These are phyloP conservation scores for Nomada hirtipes DNA, from an alignment of 2,888 invertebrate species.

Conservation along the genomic window DNA sequence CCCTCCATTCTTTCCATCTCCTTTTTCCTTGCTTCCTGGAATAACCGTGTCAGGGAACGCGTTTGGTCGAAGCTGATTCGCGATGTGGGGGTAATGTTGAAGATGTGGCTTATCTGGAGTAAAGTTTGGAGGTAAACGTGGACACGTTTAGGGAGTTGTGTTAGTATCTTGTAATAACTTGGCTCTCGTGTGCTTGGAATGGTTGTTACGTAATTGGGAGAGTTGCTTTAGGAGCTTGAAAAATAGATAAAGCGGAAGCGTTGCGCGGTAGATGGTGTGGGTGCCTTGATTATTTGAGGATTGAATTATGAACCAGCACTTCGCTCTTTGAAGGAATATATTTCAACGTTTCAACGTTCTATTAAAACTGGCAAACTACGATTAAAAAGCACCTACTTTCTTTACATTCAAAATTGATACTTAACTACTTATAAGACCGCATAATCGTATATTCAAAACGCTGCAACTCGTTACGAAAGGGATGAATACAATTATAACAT, in stretches of 20 bases:
- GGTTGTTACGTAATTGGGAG: conserved; percentile 23
- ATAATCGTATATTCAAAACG: too few relatives aligned
- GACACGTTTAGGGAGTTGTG: conserved; percentile 14
- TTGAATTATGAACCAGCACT: background rate
- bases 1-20: background rate
- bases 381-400: too few relatives aligned
- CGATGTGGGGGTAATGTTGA: background rate
- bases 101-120: conserved; percentile 3
- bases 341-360: background rate
- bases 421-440: too few relatives aligned
- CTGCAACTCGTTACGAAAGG: too few relatives aligned
- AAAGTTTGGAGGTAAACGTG: conserved; percentile 12
- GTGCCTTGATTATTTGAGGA: conserved; percentile 22
- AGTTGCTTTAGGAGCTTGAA: conserved; percentile 13
- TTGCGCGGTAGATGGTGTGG: conserved; percentile 9
- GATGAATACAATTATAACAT: too few relatives aligned
- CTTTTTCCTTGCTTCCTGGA: background rate
- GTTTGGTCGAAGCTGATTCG: background rate
- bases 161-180: conserved; percentile 21
- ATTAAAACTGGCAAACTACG: too few relatives aligned
- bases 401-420: too few relatives aligned
- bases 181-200: background rate
- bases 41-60: too few relatives aligned
- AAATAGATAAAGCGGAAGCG: conserved; percentile 32
- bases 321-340: background rate